Evolutionary conservation across 92 coral and sea anemone species (phyloP), one percentile per base, ranked within the genome.

Genomic region (Actinernus sp.): DNA sequence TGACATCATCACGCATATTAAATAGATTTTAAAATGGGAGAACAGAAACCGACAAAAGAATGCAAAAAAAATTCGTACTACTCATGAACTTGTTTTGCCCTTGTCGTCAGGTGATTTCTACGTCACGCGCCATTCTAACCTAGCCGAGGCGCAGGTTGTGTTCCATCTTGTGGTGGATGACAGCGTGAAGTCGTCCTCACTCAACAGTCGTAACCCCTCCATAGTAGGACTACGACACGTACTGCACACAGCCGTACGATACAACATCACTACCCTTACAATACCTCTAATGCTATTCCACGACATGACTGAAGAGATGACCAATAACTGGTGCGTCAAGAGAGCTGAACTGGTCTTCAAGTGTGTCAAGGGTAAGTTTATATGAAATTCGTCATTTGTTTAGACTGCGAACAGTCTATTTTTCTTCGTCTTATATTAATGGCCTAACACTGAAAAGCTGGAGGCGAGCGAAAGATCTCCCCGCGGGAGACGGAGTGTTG

Each of bases 251-350:
- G 98, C 98, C 2, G 96, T 92, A 22, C 81, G 98, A 18, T 92
- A 91, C 71, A 83, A 85, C 62, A 79, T 91, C 37, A 92, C 91
- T 16, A 94, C 98, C 20, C 74, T 94, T 26, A 90, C 97, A 39
- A 84, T 94, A 5, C 98, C 98, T 33, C 63, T 88, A 26, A 49
- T 94, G 66, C 79, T 94, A 21, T 86, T 85, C 36, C 97, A 94
- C 49, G 98, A 94, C 68, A 91, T 94, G 97, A 94, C 97, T 0
- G 98, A 94, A 85, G 98, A 93, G 32, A 93, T 93, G 98, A 93
- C 98, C 0, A 76, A 89, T 3, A 78, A 92, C 4, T 93, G 98
- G 98, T 93, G 98, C 40, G 87, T 82, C 28, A 93, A 84, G 65
- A 77, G 98, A 65, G 98, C 97, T 18, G 98, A 93, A 38, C 80